A percentile compares a stretch with the other conserved stretches of the same genome.
phyloP scores from a whole-genome alignment of 2,797 vertebrate species.

The Spinibarbus caldwelli region DNA sequence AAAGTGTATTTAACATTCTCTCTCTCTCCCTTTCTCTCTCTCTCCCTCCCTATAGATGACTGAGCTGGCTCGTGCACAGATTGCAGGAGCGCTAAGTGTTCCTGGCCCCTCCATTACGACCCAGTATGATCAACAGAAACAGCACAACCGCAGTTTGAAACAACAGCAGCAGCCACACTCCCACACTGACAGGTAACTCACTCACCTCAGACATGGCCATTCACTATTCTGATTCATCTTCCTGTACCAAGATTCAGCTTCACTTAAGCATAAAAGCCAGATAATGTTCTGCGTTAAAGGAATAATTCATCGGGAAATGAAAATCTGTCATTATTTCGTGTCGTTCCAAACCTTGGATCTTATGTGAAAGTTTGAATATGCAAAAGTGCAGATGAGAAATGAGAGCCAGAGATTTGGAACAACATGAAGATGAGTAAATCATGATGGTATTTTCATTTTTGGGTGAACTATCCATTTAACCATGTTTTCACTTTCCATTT shows the following conservation, averaged over 20 bases:
- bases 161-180: conserved; percentile 71
- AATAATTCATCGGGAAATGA: background rate
- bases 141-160: conserved; percentile 72
- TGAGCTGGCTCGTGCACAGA: conserved; percentile 81
- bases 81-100: conserved; percentile 72
- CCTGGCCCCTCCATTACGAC: conserved; percentile 68
- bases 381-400: conserved; percentile 1
- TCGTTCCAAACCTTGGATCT: background rate
- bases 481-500: background rate
- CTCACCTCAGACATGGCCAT: background rate
- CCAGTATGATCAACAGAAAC: conserved; percentile 74
- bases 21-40: no score
- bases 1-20: no score
- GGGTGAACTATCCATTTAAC: background rate
- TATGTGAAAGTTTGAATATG: no score
- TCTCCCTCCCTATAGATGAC: conserved; percentile 78
- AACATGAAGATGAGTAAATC: background rate
- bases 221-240: background rate
- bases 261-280: background rate
- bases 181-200: conserved; percentile 82
- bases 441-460: background rate
- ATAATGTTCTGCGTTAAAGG: background rate
- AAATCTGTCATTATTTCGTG: background rate
- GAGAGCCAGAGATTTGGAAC: background rate
- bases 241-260: background rate